Base-by-base conservation (phyloP, 2,113 vertebrate genomes). In the Prietella phreatophila region DNA sequence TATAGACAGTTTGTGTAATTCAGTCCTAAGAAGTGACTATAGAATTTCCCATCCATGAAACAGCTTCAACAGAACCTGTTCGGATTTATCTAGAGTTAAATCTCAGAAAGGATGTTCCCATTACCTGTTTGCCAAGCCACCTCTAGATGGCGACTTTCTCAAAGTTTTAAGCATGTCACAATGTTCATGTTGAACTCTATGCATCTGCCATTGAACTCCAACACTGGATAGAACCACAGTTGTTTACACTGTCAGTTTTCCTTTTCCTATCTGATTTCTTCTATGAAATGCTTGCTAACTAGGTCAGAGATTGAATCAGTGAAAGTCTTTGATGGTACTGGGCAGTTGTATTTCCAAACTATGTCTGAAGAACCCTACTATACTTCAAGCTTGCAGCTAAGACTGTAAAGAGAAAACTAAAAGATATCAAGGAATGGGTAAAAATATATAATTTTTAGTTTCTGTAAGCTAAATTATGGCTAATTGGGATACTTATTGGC, bases 151-250 rank as follows among this genome's bases (percentile, higher is more conserved):
- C 76, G 22, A 22, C 33, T n/a, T 81, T 69, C 47, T 33, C 39
- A 71, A 71, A 22, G n/a, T 71, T 69, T 39, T 71, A 50, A 11
- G n/a, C 47, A 69, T 1, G 91, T 84, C n/a, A 89, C 91, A 58
- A 76, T 22, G 8, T 36, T 65, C 25, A 39, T 42, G 19, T 58
- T 9, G 27, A 76, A 14, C 73, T 14, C 22, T 5, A 22, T 25
- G 73, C 33, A 39, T 53, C 76, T 53, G 47, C 53, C 53, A 82
- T 30, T 56, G 8, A 53, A 55, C 17, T 27, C 27, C 50, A 53
- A 30, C 27, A 30, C 50, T 13, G 7, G n/a, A 30, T n/a, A 7
- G 2, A 47, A 47, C 19, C 15, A 73, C 10, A 5, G 33, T 8
- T 75, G 20, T 42, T 75, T 33, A 69, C 17, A 39, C 39, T 22